Evolutionary conservation across 2,113 vertebrate species (phyloP).

Genomic region (Chaenogobius annularis): DNA sequence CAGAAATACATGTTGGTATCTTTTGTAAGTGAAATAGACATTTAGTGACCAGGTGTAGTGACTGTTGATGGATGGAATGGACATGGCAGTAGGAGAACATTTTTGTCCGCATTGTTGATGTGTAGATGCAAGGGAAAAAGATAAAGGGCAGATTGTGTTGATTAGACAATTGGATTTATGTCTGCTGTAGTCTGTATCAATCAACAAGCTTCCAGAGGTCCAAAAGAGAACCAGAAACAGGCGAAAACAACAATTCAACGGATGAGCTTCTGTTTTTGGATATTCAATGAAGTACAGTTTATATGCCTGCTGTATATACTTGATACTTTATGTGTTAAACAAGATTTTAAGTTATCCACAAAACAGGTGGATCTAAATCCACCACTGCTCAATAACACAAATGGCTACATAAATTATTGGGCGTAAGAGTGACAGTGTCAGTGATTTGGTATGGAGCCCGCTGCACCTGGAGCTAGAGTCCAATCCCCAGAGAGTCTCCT

Average conservation of each 20-base stretch:
- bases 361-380: background rate
- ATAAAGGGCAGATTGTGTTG: background rate
- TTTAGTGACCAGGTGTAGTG: background rate
- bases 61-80: background rate
- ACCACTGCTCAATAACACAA: background rate
- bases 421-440: background rate
- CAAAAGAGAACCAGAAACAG: background rate
- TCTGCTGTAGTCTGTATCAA: background rate
- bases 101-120: background rate
- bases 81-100: too few relatives aligned
- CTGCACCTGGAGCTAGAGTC: constrained; percentile 42
- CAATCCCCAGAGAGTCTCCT: constrained; percentile 35
- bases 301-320: too few relatives aligned
- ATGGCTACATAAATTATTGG: background rate
- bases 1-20: background rate
- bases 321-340: background rate
- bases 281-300: background rate
- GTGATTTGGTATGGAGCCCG: constrained; percentile 15
- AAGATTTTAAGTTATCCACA: background rate
- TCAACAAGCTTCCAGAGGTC: background rate
- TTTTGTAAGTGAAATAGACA: background rate
- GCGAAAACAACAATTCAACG: background rate
- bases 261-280: background rate
- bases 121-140: too few relatives aligned
- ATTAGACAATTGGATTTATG: background rate